phyloP scores from a whole-genome alignment of 2,888 invertebrate genomes.

The Dryobotodes eremita region DNA sequence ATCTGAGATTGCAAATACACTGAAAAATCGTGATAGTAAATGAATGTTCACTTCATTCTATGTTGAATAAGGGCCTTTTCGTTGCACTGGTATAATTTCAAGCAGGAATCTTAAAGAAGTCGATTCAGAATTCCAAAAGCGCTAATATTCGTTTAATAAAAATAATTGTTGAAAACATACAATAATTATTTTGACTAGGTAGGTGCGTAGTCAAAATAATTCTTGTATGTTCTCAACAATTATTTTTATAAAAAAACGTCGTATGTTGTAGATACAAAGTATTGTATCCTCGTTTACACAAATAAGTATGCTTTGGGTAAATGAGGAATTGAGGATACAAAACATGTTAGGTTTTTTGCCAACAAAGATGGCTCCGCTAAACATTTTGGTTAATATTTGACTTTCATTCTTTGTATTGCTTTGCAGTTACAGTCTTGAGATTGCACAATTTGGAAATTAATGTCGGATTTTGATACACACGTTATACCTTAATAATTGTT shows the following conservation, averaged over 20 bases:
- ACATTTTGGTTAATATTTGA: constrained; percentile 9
- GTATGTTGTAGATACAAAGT: background rate
- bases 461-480: background rate
- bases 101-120: background rate
- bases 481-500: background rate
- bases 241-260: no score
- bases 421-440: background rate
- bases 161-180: no score
- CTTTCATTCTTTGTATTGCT: background rate
- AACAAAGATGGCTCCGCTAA: constrained; percentile 5
- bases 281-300: background rate
- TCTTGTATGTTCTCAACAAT: no score
- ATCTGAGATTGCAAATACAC: background rate
- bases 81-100: background rate
- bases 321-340: background rate
- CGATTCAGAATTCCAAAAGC: background rate
- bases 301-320: background rate
- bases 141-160: background rate
- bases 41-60: background rate
- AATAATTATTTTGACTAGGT: background rate
- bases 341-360: background rate
- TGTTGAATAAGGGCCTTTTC: background rate
- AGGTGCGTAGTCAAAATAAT: no score
- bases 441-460: background rate
- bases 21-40: background rate